These are phyloP conservation scores for Sphenodon punctatus DNA, from an alignment of 2,797 vertebrate genomes.

Conservation along the genomic window DNA sequence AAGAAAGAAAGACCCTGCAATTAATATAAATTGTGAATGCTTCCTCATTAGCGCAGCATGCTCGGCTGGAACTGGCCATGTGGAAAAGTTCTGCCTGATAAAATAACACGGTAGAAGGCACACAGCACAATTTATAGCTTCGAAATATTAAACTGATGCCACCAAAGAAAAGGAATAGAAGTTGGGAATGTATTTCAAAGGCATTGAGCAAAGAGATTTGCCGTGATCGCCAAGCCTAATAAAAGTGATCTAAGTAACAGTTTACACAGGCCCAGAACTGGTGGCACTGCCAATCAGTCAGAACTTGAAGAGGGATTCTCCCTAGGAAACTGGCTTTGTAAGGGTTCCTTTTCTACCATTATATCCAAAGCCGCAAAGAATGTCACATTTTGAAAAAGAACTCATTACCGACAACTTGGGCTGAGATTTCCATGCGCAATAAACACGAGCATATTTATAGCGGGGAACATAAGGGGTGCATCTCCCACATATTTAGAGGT, in stretches of 20 bases:
- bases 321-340: conserved; percentile 23
- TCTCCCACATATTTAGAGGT: no score
- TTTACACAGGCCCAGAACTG: conserved; percentile 44
- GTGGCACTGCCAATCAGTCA: no score
- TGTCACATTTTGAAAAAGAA: no score
- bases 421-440: no score
- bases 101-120: conserved; percentile 4
- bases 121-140: conserved; percentile 14
- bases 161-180: conserved; percentile 38
- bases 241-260: conserved; percentile 61
- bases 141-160: conserved; percentile 26
- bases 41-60: conserved; percentile 35
- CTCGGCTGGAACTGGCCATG: conserved; percentile 5
- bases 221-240: conserved; percentile 57
- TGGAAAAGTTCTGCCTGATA: conserved; percentile 36
- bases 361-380: no score
- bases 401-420: no score
- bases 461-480: no score
- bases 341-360: conserved; percentile 46
- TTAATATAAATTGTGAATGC: conserved; percentile 37
- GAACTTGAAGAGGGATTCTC: conserved; percentile 49
- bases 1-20: conserved; percentile 1
- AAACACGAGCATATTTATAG: no score
- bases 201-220: conserved; percentile 50
- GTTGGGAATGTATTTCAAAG: conserved; percentile 56